phyloP scores from a whole-genome alignment of 1,140 invertebrate species.

The Saccostrea cuccullata region DNA sequence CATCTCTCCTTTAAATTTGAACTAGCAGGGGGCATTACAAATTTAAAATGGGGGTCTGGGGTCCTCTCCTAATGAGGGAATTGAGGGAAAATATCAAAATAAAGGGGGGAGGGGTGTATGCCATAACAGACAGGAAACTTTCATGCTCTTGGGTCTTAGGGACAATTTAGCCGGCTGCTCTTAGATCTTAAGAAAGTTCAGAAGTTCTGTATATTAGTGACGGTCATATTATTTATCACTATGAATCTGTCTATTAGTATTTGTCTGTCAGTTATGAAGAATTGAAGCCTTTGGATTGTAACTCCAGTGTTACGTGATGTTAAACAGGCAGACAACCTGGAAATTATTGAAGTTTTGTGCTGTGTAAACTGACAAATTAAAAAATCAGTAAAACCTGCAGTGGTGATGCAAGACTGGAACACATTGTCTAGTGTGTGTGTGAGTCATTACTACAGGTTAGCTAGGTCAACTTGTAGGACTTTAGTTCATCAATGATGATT shows the following conservation, averaged over 20 bases:
- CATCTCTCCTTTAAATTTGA: too few species aligned
- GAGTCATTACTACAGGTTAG: constrained; percentile 14
- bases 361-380: constrained; percentile 12
- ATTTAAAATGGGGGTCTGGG: too few species aligned
- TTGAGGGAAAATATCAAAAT: too few species aligned
- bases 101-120: too few species aligned
- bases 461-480: constrained; percentile 8
- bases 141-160: too few species aligned
- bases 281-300: not conserved
- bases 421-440: not conserved
- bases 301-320: not conserved
- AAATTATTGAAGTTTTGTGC: constrained; percentile 6
- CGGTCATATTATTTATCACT: not conserved
- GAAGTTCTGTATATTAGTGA: not conserved
- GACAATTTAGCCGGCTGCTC: too few species aligned
- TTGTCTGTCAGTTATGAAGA: not conserved
- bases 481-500: not conserved
- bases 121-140: too few species aligned
- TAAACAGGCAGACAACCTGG: not conserved
- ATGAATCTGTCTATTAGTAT: not conserved
- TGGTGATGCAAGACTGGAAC: constrained; percentile 1
- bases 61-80: too few species aligned
- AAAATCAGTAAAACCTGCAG: constrained; percentile 17
- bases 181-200: too few species aligned
- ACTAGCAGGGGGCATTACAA: too few species aligned